These are phyloP conservation scores for Linurgus olivaceus DNA, from an alignment of 2,797 vertebrate genomes.

Conservation along the genomic window DNA sequence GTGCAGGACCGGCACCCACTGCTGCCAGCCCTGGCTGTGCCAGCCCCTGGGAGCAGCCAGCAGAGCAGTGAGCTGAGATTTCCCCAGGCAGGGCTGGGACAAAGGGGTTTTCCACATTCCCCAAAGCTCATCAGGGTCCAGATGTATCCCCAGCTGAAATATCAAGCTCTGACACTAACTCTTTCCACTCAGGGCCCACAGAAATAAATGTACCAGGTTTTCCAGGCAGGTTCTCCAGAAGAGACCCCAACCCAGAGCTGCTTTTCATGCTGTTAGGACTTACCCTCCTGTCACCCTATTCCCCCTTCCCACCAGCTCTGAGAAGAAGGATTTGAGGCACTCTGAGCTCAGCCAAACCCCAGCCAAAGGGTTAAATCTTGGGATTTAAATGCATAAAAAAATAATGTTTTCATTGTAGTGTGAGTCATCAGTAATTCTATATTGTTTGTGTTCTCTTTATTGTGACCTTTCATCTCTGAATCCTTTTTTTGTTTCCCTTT, in stretches of 20 bases:
- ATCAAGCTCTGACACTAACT: rapidly evolving
- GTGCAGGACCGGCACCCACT: neutral
- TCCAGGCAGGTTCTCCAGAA: neutral
- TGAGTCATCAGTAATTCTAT: constrained; percentile 19
- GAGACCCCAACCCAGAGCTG: neutral
- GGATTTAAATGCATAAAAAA: neutral
- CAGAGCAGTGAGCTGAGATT: neutral
- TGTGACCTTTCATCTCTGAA: neutral
- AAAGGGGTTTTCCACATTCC: neutral
- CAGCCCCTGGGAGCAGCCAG: neutral
- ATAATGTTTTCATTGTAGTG: neutral
- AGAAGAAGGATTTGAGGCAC: neutral
- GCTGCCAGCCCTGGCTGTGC: neutral
- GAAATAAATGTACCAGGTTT: neutral
- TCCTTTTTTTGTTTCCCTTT: neutral
- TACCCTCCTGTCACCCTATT: neutral
- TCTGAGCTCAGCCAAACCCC: neutral
- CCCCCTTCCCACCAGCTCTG: neutral
- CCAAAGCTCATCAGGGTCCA: neutral
- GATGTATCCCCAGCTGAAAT: neutral
- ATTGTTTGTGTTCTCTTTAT: neutral
- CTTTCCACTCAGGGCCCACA: rapidly evolving
- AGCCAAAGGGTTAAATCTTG: neutral
- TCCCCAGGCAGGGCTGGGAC: neutral
- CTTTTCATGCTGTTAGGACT: rapidly evolving